Evolutionary conservation across 1,140 invertebrate species (phyloP).

Genomic region (Vollenhovia emeryi): DNA sequence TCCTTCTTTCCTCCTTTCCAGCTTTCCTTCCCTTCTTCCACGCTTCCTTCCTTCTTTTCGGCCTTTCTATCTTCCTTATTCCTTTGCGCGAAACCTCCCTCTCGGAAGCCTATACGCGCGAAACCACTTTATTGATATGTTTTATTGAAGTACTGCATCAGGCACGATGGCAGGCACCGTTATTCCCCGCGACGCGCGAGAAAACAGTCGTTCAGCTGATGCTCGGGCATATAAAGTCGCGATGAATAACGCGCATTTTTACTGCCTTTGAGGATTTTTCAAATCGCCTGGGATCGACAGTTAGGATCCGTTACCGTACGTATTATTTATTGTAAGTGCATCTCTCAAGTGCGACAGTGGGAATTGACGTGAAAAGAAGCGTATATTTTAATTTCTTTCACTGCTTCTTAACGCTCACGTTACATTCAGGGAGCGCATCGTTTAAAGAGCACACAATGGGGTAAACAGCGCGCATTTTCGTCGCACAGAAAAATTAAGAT

Average conservation of each 20-base stretch:
- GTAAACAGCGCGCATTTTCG: not conserved
- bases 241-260: constrained; percentile 34
- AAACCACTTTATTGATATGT: constrained; percentile 70
- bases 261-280: constrained; percentile 35
- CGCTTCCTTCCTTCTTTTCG: not conserved
- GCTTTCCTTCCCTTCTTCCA: not conserved
- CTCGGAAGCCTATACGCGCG: constrained; percentile 55
- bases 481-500: no score
- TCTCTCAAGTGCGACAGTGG: not conserved
- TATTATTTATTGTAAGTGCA: constrained; percentile 12
- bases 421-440: not conserved
- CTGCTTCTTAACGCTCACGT: not conserved
- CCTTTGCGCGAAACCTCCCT: constrained; percentile 41
- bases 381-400: not conserved
- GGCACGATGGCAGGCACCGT: constrained; percentile 29
- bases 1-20: constrained; percentile 52
- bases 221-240: constrained; percentile 30
- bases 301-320: not conserved
- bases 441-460: not conserved
- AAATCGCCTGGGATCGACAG: constrained; percentile 8
- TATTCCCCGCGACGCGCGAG: constrained; percentile 31
- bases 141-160: constrained; percentile 69
- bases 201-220: constrained; percentile 18
- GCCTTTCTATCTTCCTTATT: constrained; percentile 11
- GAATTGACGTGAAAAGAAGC: not conserved